Evolutionary conservation across 2,888 invertebrate genomes (phyloP), one percentile per base, ranked within the genome.

Genomic region (Ischnura elegans): DNA sequence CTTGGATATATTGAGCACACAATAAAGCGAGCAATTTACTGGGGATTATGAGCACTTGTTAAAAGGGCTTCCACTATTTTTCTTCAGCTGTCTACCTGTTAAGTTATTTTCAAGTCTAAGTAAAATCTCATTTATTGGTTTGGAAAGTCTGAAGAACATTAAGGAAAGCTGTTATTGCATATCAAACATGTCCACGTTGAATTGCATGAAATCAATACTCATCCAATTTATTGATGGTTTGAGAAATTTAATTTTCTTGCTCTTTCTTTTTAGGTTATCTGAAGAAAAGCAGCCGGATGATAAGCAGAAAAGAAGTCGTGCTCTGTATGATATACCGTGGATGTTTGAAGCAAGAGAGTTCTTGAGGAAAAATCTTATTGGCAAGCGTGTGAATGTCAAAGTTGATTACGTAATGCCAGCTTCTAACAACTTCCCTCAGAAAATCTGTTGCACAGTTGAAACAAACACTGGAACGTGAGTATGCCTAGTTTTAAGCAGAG

Each of bases 281-380:
- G 95, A 94, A 94, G 95, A 93, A 84, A 94, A 94, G 86, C 93
- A 93, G 46, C n/a, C 84, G 25, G 87, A 87, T 43, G 87, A 66
- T 0, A 97, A 97, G 94, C 97, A 97, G 4, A 98, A 98, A 96
- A 97, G 97, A 94, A 98, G 97, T 96, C 97, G 99, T 95, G 99
- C 99, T 0, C 97, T 99, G 0, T 99, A 99, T 96, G 99, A 99
- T 95, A 98, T 99, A 95, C 99, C 99, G 1, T 99, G 98, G 97
- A 98, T 99, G 99, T 99, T 98, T 96, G 99, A 99, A 96, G 99
- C 99, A 0, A 97, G 99, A 93, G 99, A 99, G 96, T 99, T 98
- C 95, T 96, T 99, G 66, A 97, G 99, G 86, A 99, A 99, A 95
- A 99, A 99, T 95, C 96, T 99, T 25, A 98, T 99, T 95, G 99